Percentiles rank a stretch among this genome's conserved stretches.
phyloP scores from a whole-genome alignment of 2,797 vertebrate species.

The Parauchenoglanis punctatus region DNA sequence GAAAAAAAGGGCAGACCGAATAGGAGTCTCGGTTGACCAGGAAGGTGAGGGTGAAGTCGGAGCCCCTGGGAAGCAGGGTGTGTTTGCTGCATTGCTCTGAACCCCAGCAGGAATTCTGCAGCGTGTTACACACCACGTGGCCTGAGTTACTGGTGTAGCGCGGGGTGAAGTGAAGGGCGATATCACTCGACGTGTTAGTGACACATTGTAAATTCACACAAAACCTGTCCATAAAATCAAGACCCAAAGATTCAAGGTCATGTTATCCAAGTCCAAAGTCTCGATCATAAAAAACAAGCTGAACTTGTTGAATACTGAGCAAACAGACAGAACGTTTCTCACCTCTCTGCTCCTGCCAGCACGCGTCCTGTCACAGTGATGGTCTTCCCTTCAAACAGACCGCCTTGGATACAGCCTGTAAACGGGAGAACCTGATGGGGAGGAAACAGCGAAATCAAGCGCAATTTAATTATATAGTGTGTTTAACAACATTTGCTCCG shows the following conservation, averaged over 20 bases:
- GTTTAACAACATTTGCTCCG: neutral
- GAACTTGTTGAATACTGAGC: neutral
- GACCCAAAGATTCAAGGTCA: neutral
- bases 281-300: neutral
- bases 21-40: slow-evolving; percentile 43
- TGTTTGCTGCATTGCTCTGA: neutral
- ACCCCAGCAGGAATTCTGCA: slow-evolving; percentile 22
- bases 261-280: neutral
- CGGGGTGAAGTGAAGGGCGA: slow-evolving; percentile 41
- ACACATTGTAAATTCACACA: slow-evolving; percentile 52
- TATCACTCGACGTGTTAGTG: neutral
- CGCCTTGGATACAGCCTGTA: slow-evolving; percentile 37
- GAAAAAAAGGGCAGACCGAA: neutral
- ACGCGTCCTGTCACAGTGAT: slow-evolving; percentile 44
- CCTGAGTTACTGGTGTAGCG: slow-evolving; percentile 18
- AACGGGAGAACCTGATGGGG: slow-evolving; percentile 36
- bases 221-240: slow-evolving; percentile 44
- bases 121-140: slow-evolving; percentile 28
- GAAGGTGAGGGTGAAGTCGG: slow-evolving; percentile 24
- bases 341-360: slow-evolving; percentile 44
- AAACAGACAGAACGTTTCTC: neutral
- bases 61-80: slow-evolving; percentile 18
- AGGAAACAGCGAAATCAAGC: neutral
- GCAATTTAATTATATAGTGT: neutral
- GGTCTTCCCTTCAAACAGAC: slow-evolving; percentile 53